A percentile compares a stretch with the other conserved stretches of the same genome.
phyloP scores from a whole-genome alignment of 2,113 vertebrate genomes.

The Menidia beryllina region DNA sequence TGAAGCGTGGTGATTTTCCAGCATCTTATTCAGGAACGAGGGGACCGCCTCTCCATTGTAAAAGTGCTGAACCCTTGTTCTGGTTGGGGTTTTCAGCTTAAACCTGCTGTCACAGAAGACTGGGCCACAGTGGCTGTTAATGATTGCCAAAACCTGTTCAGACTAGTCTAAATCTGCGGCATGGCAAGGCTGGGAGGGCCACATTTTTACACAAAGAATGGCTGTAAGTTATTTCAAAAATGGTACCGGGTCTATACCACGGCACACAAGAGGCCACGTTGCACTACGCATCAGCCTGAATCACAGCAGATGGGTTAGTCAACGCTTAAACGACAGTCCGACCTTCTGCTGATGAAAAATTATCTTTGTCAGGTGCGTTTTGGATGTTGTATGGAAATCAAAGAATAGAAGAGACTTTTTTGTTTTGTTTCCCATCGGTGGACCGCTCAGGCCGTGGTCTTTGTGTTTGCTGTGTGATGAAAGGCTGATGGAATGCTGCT shows the following conservation, averaged over 20 bases:
- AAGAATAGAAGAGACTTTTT: slow-evolving; percentile 28
- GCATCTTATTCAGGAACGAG: not conserved
- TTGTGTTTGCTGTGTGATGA: slow-evolving; percentile 81
- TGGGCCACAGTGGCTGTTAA: slow-evolving; percentile 80
- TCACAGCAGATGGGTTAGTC: not conserved
- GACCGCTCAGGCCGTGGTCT: slow-evolving; percentile 57
- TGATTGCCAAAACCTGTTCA: slow-evolving; percentile 84
- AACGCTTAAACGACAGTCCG: slow-evolving; percentile 5
- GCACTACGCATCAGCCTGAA: slow-evolving; percentile 9
- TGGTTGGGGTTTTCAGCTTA: slow-evolving; percentile 64
- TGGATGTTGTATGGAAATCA: slow-evolving; percentile 35
- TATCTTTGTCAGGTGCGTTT: not conserved
- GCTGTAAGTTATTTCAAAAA: slow-evolving; percentile 62
- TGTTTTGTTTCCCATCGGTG: slow-evolving; percentile 43
- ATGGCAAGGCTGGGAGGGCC: slow-evolving; percentile 60
- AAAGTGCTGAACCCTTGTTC: slow-evolving; percentile 58
- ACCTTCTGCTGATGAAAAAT: slow-evolving; percentile 1
- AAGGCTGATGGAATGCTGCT: slow-evolving; percentile 82
- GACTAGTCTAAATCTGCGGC: slow-evolving; percentile 79
- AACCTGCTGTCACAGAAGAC: slow-evolving; percentile 70
- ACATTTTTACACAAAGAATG: slow-evolving; percentile 66
- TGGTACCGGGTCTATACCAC: not conserved
- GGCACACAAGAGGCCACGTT: slow-evolving; percentile 17
- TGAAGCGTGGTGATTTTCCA: not conserved
- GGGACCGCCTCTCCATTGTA: slow-evolving; percentile 62